Evolutionary conservation across 2,888 invertebrate genomes (phyloP).

Genomic region (Steinernema hermaphroditum): DNA sequence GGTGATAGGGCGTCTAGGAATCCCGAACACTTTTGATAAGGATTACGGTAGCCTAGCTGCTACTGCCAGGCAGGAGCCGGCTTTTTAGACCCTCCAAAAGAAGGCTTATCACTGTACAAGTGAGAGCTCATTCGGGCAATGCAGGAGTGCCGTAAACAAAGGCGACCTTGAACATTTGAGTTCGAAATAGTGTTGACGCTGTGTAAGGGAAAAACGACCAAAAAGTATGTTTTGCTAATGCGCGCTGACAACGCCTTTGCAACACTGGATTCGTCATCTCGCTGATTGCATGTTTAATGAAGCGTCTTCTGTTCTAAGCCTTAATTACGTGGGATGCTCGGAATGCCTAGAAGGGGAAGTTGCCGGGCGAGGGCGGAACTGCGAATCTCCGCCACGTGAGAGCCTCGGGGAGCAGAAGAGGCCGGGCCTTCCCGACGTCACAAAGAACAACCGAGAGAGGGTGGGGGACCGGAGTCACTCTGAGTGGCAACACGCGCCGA

Average conservation of each 20-base stretch:
- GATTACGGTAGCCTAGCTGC: neutral
- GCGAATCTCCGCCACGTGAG: neutral
- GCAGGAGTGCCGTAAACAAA: neutral
- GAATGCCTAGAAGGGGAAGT: too few species aligned
- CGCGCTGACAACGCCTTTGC: neutral
- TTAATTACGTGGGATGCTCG: too few species aligned
- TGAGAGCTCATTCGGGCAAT: neutral
- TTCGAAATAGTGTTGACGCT: conserved; percentile 6
- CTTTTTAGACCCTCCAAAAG: neutral
- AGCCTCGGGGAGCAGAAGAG: neutral
- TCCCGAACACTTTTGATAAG: neutral
- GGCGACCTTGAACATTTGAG: conserved; percentile 22
- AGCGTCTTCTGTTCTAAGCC: too few species aligned
- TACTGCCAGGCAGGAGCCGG: neutral
- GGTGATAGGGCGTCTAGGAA: conserved; percentile 9
- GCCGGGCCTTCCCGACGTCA: too few species aligned
- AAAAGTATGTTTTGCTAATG: neutral
- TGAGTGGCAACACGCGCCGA: too few species aligned
- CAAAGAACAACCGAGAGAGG: too few species aligned
- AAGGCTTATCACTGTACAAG: neutral
- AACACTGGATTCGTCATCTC: too few species aligned
- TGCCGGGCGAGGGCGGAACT: too few species aligned
- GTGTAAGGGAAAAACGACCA: neutral
- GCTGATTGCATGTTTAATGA: too few species aligned
- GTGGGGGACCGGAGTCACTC: too few species aligned